Evolutionary conservation across 2,113 vertebrate genomes (phyloP).

Genomic region (Atlantisia rogersi): DNA sequence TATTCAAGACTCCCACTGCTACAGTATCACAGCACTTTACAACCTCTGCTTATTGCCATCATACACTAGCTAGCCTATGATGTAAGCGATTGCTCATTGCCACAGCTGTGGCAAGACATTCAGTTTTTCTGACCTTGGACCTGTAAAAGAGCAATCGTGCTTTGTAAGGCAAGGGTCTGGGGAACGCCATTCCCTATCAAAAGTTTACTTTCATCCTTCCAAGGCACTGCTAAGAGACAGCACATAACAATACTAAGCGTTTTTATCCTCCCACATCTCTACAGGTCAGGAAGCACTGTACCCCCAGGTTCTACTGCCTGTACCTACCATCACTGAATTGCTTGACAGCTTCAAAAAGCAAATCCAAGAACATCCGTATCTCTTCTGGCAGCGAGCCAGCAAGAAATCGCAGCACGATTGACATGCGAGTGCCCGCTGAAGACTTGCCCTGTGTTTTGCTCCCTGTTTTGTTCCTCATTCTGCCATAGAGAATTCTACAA

Average conservation of each 20-base stretch:
- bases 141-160: rapidly evolving
- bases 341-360: constrained; percentile 90
- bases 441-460: constrained; percentile 93
- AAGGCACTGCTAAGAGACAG: neutral
- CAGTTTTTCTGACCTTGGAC: neutral
- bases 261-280: neutral
- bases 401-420: constrained; percentile 92
- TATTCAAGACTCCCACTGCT: neutral
- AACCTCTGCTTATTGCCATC: neutral
- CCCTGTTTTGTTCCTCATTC: constrained; percentile 92
- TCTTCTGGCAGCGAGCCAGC: constrained; percentile 88
- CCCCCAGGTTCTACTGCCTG: neutral
- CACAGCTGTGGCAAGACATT: neutral
- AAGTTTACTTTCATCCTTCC: neutral
- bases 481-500: constrained; percentile 91
- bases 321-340: constrained; percentile 84
- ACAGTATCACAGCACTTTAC: neutral
- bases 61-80: neutral
- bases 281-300: neutral
- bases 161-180: neutral
- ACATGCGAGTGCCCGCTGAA: constrained; percentile 81
- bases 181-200: neutral
- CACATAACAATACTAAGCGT: neutral
- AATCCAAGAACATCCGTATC: constrained; percentile 89
- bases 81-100: neutral